These are phyloP conservation scores for Athetis lepigone DNA, from an alignment of 2,888 invertebrate species.

Conservation along the genomic window DNA sequence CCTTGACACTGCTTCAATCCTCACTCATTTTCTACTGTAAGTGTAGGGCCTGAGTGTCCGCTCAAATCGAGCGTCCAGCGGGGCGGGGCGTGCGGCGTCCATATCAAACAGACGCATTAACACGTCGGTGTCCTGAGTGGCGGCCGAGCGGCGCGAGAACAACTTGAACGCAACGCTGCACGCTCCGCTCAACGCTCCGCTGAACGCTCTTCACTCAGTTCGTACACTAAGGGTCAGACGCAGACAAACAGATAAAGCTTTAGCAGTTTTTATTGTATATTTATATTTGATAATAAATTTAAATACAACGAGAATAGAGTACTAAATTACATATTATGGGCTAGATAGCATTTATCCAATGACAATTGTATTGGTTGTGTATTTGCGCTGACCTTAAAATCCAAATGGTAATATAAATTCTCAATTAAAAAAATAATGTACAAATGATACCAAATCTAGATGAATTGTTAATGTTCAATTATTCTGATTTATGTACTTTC, in stretches of 20 bases:
- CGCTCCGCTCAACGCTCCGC: too few relatives aligned
- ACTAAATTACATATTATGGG: not conserved
- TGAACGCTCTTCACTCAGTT: not conserved
- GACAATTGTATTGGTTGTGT: not conserved
- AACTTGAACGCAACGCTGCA: too few relatives aligned
- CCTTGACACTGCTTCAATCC: slow-evolving; percentile 34
- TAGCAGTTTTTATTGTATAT: too few relatives aligned
- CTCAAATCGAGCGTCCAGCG: too few relatives aligned
- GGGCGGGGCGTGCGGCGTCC: too few relatives aligned
- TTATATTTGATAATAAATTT: not conserved
- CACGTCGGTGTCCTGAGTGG: too few relatives aligned
- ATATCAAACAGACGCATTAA: too few relatives aligned
- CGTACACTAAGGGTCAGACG: not conserved
- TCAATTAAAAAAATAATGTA: slow-evolving; percentile 22
- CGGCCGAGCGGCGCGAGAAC: too few relatives aligned
- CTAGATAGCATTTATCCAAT: not conserved
- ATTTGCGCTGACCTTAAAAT: not conserved
- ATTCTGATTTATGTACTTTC: too few relatives aligned
- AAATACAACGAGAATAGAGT: not conserved
- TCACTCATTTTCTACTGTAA: not conserved
- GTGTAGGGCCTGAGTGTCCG: too few relatives aligned
- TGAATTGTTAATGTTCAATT: slow-evolving; percentile 21
- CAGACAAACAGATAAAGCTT: not conserved
- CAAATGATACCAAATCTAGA: slow-evolving; percentile 46
- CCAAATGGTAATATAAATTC: not conserved